Evolutionary conservation across 2,888 invertebrate species (phyloP), one percentile per base, ranked within the genome.

Genomic region (Mythimna pallens): DNA sequence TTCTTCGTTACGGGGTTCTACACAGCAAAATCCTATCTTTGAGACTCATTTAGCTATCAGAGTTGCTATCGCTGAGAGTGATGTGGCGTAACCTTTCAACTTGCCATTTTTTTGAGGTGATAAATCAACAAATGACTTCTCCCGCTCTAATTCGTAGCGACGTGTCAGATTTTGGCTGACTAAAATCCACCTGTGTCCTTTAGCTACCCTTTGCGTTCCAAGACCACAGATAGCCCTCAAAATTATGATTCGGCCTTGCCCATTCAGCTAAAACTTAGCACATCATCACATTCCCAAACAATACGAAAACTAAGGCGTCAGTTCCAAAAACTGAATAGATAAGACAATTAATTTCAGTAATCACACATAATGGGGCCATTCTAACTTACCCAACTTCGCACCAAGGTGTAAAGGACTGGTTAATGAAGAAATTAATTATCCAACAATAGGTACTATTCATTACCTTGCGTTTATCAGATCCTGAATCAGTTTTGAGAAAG

Each of bases 351-450:
- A 80, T 86, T 86, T 83, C 78, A 87, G 80, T 76, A 80, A 80
- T 82, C 81, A 86, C 78, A 80, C 82, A 82, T 88, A 82, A 87
- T 79, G 76, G 80, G 66, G 82, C 78, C 83, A 88, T 87, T 76
- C 62, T 55, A 76, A 76, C 65, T 76, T 50, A 70, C 58, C 50
- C 30, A 58, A 66, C 57, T 71, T 36, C 17, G 22, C 52, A 50
- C 47, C 40, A 61, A 81, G 82, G 78, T 92, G 92, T 87, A 89
- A 85, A 89, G 86, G 93, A 93, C 93, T 36, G 36, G 90, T 89
- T 93, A 94, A 93, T 92, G 92, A 90, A 89, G 88, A 90, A 91
- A 95, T 95, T 94, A 95, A 95, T 95, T 94, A 93, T 91, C 86
- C 87, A 90, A 95, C 94, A 95, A 95, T 92, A 87, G 89, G 91